phyloP scores from a whole-genome alignment of 2,113 vertebrate genomes.

The Tricholaema leucomelas region DNA sequence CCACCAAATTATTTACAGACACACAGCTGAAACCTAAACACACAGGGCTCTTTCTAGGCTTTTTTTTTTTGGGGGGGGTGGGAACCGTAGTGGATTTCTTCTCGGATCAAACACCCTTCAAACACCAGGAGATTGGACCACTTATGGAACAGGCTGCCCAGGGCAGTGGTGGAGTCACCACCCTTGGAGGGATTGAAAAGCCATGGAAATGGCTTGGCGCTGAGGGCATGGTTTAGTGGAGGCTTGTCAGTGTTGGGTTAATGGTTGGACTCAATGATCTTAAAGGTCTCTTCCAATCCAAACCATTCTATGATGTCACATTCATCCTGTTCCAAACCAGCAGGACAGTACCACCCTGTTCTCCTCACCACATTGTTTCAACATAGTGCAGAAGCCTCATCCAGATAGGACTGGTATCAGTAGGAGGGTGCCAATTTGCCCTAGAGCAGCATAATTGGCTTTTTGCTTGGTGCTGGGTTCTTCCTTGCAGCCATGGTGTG shows the following conservation, averaged over 20 bases:
- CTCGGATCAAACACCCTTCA: background rate
- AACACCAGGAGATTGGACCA: background rate
- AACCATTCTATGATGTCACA: too few relatives aligned
- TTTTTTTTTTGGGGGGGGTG: background rate
- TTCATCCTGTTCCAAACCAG: background rate
- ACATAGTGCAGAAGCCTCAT: background rate
- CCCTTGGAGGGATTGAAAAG: too few relatives aligned
- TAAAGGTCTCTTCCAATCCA: too few relatives aligned
- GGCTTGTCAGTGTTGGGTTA: too few relatives aligned
- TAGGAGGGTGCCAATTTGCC: background rate
- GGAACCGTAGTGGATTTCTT: background rate
- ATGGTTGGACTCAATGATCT: too few relatives aligned
- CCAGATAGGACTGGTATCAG: background rate
- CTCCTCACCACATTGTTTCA: background rate
- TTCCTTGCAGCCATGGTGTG: fast-evolving
- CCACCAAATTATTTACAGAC: slow-evolving; percentile 1
- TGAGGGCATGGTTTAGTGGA: too few relatives aligned
- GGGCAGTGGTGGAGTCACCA: too few relatives aligned
- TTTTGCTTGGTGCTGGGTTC: background rate
- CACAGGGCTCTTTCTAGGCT: background rate
- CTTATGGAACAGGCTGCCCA: background rate
- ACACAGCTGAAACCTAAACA: background rate
- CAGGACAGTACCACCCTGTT: background rate
- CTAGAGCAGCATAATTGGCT: background rate
- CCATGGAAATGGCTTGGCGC: too few relatives aligned